A percentile compares a stretch with the other conserved stretches of the same genome.
Conservation (phyloP, 2,888 invertebrate genomes). For the Megamerina dolium region DNA sequence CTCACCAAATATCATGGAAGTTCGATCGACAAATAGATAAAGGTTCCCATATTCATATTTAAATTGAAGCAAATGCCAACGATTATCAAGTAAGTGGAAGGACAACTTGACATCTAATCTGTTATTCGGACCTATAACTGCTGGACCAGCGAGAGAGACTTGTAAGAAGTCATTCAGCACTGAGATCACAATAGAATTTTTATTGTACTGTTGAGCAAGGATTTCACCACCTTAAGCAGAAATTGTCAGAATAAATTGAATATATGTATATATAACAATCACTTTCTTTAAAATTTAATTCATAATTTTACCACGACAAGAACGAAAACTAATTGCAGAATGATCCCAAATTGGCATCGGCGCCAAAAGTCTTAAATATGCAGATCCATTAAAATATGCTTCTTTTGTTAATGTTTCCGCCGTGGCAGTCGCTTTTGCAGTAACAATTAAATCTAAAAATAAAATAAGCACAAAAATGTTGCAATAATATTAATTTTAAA, state of each 20-base stretch:
- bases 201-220: conserved; percentile 64
- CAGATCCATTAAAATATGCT: conserved; percentile 78
- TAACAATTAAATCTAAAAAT: conserved; percentile 22
- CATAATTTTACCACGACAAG: conserved; percentile 61
- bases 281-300: no score
- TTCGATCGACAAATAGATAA: conserved; percentile 47
- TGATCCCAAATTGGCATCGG: conserved; percentile 73
- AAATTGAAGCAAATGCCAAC: conserved; percentile 61
- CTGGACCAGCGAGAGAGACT: conserved; percentile 52
- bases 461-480: no score
- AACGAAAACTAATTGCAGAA: conserved; percentile 75
- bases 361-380: conserved; percentile 65
- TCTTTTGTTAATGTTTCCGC: conserved; percentile 54
- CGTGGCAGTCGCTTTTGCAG: conserved; percentile 33
- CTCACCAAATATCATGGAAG: conserved; percentile 46
- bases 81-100: conserved; percentile 69
- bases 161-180: conserved; percentile 57
- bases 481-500: no score
- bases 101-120: conserved; percentile 59
- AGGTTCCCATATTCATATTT: conserved; percentile 49
- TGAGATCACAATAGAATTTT: conserved; percentile 57
- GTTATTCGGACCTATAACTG: conserved; percentile 52
- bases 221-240: conserved; percentile 59
- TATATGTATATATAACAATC: no score
- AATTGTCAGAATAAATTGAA: no score